These are phyloP conservation scores for Chesias legatella DNA, from an alignment of 2,888 invertebrate species.

Conservation along the genomic window DNA sequence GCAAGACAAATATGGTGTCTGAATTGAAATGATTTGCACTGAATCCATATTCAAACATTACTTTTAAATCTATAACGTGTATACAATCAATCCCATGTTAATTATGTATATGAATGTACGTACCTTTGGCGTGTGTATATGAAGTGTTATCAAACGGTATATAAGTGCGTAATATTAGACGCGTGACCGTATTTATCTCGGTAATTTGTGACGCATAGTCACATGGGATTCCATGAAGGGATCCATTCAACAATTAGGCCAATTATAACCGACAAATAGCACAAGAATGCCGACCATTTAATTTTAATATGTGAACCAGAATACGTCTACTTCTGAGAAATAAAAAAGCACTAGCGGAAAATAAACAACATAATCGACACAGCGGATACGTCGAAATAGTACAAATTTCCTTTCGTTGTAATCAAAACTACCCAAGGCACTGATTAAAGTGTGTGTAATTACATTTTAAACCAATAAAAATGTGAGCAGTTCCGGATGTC, in stretches of 20 bases:
- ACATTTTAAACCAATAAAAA: constrained; percentile 46
- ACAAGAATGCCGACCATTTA: constrained; percentile 36
- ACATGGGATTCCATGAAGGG: constrained; percentile 54
- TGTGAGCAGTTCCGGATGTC: constrained; percentile 63
- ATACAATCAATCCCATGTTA: too few species aligned
- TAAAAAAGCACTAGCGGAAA: constrained; percentile 32
- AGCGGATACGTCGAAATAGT: constrained; percentile 41
- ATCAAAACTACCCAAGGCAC: constrained; percentile 36
- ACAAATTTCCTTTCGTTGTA: constrained; percentile 40
- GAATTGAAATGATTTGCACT: too few species aligned
- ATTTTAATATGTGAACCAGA: constrained; percentile 34
- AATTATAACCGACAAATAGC: constrained; percentile 56
- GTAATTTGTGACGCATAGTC: constrained; percentile 37
- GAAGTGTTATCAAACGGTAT: constrained; percentile 19
- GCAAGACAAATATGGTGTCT: too few species aligned
- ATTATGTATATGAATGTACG: not conserved
- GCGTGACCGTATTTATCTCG: constrained; percentile 12
- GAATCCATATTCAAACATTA: too few species aligned
- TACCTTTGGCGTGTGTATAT: not conserved
- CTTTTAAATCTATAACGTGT: too few species aligned
- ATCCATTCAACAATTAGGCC: constrained; percentile 61
- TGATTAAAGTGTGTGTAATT: constrained; percentile 37
- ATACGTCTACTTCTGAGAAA: constrained; percentile 36
- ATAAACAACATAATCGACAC: constrained; percentile 33
- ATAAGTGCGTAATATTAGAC: constrained; percentile 25